These are phyloP conservation scores for Bostrychus sinensis DNA, from an alignment of 2,113 vertebrate genomes.

Conservation along the genomic window DNA sequence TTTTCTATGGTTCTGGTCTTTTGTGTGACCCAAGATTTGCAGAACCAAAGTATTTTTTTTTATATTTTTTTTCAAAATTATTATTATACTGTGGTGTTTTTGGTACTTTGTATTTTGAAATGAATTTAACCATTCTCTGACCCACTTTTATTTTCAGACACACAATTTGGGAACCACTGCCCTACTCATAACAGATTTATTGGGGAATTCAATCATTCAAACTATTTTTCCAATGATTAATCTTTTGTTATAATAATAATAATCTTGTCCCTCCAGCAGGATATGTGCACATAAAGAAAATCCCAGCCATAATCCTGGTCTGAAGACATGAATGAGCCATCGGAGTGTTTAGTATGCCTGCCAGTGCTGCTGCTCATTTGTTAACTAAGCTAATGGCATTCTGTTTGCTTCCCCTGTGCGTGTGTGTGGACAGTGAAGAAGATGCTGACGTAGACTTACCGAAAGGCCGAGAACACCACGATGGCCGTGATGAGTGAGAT, in stretches of 20 bases:
- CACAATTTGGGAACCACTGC: no score
- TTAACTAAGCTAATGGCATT: constrained; percentile 1
- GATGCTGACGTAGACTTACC: constrained; percentile 53
- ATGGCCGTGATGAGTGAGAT: constrained; percentile 81
- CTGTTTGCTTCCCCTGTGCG: neutral
- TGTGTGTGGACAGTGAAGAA: neutral
- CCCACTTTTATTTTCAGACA: no score
- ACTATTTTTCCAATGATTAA: neutral
- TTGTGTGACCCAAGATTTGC: no score
- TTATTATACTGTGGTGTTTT: no score
- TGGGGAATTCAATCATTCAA: neutral
- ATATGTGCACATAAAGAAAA: neutral
- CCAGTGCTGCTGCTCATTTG: neutral
- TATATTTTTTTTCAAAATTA: no score
- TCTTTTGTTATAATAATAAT: neutral
- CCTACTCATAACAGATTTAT: neutral
- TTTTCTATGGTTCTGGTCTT: no score
- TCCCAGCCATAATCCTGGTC: neutral
- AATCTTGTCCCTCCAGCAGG: neutral
- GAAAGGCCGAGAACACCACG: constrained; percentile 77
- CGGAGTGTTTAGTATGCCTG: neutral
- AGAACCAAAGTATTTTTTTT: no score
- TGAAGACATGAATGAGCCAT: neutral
- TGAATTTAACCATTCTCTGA: no score
- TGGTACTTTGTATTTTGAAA: no score